Percentiles rank a stretch among this genome's conserved stretches.
These are phyloP conservation scores for Botia kubotai DNA, from an alignment of 2,797 vertebrate species.

Conservation along the genomic window DNA sequence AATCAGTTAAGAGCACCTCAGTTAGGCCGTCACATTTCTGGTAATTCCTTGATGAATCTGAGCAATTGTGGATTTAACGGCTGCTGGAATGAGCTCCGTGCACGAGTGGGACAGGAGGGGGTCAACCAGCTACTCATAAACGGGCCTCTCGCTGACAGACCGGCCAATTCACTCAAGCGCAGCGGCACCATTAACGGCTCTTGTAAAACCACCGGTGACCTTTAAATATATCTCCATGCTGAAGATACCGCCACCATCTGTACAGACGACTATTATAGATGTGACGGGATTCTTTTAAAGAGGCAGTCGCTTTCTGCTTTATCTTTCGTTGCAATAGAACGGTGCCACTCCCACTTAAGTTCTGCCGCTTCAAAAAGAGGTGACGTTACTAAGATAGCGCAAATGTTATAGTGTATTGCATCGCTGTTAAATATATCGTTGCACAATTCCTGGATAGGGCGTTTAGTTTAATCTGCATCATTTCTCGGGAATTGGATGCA, in stretches of 20 bases:
- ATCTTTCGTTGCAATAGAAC: slow-evolving; percentile 48
- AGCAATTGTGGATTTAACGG: slow-evolving; percentile 77
- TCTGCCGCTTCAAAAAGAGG: slow-evolving; percentile 54
- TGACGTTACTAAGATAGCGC: slow-evolving; percentile 10
- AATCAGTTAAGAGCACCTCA: slow-evolving; percentile 54
- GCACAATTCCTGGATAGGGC: neutral
- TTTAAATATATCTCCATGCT: slow-evolving; percentile 74
- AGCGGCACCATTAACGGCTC: slow-evolving; percentile 71
- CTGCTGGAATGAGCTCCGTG: slow-evolving; percentile 68
- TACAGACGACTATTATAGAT: slow-evolving; percentile 66
- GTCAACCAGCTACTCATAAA: slow-evolving; percentile 73
- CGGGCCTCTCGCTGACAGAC: slow-evolving; percentile 76
- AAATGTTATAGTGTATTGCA: neutral
- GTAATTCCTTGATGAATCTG: slow-evolving; percentile 77
- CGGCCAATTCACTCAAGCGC: slow-evolving; percentile 74
- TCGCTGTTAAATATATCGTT: slow-evolving; percentile 11
- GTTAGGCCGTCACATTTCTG: slow-evolving; percentile 64
- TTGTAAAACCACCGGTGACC: slow-evolving; percentile 78
- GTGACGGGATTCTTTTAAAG: slow-evolving; percentile 51
- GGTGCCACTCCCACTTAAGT: slow-evolving; percentile 36
- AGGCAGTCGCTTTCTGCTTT: slow-evolving; percentile 46
- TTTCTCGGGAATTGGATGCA: neutral
- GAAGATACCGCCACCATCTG: slow-evolving; percentile 62
- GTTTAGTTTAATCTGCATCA: slow-evolving; percentile 10
- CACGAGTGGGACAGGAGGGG: slow-evolving; percentile 57